These are phyloP conservation scores for Lasiurus borealis DNA, from an alignment of 2,113 vertebrate genomes.

Conservation along the genomic window DNA sequence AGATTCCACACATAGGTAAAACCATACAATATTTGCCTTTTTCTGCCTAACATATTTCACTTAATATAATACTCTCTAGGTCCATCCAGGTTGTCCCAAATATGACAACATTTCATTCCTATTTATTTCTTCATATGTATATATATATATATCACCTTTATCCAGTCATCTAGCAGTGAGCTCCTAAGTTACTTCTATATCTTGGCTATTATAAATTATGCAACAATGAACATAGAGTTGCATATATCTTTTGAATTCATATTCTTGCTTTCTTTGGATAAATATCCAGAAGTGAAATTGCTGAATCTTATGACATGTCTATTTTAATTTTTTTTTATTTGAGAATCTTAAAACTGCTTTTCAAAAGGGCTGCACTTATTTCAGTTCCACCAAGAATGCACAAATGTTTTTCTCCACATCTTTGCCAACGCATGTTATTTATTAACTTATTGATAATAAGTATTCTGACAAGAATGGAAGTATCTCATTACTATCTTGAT, in stretches of 20 bases:
- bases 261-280: neutral
- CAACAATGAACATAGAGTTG: neutral
- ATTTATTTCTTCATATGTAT: neutral
- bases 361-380: neutral
- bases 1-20: neutral
- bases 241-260: neutral
- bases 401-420: neutral
- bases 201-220: neutral
- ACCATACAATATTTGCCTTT: neutral
- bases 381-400: neutral
- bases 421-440: neutral
- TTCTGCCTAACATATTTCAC: neutral
- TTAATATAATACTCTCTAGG: neutral
- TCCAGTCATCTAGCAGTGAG: neutral
- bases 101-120: neutral
- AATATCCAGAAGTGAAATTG: neutral
- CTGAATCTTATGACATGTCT: neutral
- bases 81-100: neutral
- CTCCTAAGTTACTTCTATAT: neutral
- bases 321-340: neutral
- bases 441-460: neutral
- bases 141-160: neutral
- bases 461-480: neutral
- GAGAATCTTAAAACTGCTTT: neutral
- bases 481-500: neutral